phyloP scores from a whole-genome alignment of 2,113 vertebrate genomes.

The Hippocampus abdominalis region DNA sequence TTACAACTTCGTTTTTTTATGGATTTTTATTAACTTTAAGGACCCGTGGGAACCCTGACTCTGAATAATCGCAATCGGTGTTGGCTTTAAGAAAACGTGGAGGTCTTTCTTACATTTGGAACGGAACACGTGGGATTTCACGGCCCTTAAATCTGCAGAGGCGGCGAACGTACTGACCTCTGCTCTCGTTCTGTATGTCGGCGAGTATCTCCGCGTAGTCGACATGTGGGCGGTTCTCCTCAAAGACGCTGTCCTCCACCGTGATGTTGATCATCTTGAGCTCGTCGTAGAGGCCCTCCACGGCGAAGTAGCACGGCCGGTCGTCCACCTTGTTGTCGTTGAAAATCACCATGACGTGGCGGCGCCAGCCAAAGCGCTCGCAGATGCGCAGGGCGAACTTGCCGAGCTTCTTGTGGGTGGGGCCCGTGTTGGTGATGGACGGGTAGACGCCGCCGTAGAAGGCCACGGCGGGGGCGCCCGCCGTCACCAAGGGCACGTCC shows the following conservation, averaged over 20 bases:
- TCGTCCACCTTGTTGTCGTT: conserved; percentile 76
- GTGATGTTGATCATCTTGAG: conserved; percentile 76
- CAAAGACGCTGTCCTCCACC: conserved; percentile 70
- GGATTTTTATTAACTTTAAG: too few relatives aligned
- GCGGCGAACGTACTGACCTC: conserved; percentile 67
- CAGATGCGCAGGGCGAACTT: conserved; percentile 80
- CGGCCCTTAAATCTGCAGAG: too few relatives aligned
- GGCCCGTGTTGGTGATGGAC: conserved; percentile 83
- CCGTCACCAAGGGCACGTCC: conserved; percentile 85
- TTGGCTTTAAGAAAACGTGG: too few relatives aligned
- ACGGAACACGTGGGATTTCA: too few relatives aligned
- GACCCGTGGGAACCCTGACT: too few relatives aligned
- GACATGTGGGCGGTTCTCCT: conserved; percentile 63
- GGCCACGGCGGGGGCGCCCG: conserved; percentile 80
- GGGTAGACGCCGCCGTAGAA: conserved; percentile 72
- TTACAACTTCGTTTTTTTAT: too few relatives aligned
- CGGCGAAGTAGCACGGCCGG: conserved; percentile 81
- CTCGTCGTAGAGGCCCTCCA: conserved; percentile 82
- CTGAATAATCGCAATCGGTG: too few relatives aligned
- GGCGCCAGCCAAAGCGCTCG: conserved; percentile 80
- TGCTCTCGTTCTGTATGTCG: conserved; percentile 70
- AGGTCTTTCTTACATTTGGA: too few relatives aligned
- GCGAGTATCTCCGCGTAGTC: conserved; percentile 75
- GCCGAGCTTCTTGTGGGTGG: conserved; percentile 86
- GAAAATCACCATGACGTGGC: conserved; percentile 80